Evolutionary conservation across 2,797 vertebrate genomes (phyloP).

Genomic region (Notamacropus eugenii): DNA sequence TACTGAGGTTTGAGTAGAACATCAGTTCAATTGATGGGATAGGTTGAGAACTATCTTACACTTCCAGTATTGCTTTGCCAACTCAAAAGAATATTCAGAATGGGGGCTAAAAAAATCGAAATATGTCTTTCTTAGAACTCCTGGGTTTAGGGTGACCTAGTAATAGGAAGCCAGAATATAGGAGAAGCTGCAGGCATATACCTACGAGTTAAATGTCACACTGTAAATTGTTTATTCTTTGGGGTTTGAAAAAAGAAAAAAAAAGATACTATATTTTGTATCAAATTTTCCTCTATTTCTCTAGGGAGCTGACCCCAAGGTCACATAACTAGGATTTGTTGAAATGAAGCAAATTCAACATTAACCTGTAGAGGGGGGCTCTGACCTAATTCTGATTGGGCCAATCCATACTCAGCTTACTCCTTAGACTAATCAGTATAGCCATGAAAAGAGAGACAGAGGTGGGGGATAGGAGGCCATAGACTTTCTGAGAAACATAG

Average conservation of each 20-base stretch:
- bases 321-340: not conserved
- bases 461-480: not conserved
- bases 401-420: not conserved
- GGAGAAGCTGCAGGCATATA: not conserved
- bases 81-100: not conserved
- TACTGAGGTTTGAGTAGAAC: not conserved
- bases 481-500: not conserved
- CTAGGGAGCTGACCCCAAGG: not conserved
- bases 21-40: not conserved
- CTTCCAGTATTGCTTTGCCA: not conserved
- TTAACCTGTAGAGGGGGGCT: not conserved
- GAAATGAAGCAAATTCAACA: not conserved
- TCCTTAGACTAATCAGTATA: not conserved
- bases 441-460: not conserved
- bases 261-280: not conserved
- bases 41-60: not conserved
- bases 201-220: not conserved
- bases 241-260: not conserved
- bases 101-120: not conserved
- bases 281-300: not conserved
- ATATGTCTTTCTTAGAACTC: not conserved
- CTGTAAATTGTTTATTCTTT: not conserved
- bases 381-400: not conserved
- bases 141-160: not conserved
- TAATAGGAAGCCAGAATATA: not conserved